phyloP scores from a whole-genome alignment of 92 coral and sea anemone genomes.

The Phenganax subtilis region DNA sequence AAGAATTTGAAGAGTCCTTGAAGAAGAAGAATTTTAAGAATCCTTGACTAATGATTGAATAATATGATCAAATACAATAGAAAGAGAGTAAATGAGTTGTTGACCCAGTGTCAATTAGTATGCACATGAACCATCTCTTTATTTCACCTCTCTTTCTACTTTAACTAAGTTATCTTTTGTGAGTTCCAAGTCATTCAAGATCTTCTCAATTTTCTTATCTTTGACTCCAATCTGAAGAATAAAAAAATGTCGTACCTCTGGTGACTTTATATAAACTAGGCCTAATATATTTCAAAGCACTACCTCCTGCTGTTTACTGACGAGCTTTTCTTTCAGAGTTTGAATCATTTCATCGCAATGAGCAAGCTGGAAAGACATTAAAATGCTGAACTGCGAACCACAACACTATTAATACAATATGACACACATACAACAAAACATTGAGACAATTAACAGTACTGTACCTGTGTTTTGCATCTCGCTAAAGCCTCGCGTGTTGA shows the following conservation, averaged over 20 bases:
- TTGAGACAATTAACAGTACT: not conserved
- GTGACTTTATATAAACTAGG: too few species aligned
- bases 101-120: too few species aligned
- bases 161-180: conserved; percentile 67
- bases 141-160: conserved; percentile 64
- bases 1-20: not conserved
- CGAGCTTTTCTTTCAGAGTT: conserved; percentile 77
- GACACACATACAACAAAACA: not conserved
- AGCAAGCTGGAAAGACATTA: conserved; percentile 56
- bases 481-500: conserved; percentile 82
- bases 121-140: too few species aligned
- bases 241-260: not conserved
- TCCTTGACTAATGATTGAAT: too few species aligned
- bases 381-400: not conserved
- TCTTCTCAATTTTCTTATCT: conserved; percentile 69
- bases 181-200: conserved; percentile 64
- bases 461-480: conserved; percentile 88
- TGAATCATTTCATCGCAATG: conserved; percentile 92
- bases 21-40: too few species aligned
- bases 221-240: conserved; percentile 53
- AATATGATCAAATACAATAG: too few species aligned
- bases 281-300: not conserved
- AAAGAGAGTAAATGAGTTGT: too few species aligned
- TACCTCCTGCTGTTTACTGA: conserved; percentile 91
- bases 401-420: not conserved